phyloP scores from a whole-genome alignment of 2,113 vertebrate species.

The Thalassarche chlororhynchos region DNA sequence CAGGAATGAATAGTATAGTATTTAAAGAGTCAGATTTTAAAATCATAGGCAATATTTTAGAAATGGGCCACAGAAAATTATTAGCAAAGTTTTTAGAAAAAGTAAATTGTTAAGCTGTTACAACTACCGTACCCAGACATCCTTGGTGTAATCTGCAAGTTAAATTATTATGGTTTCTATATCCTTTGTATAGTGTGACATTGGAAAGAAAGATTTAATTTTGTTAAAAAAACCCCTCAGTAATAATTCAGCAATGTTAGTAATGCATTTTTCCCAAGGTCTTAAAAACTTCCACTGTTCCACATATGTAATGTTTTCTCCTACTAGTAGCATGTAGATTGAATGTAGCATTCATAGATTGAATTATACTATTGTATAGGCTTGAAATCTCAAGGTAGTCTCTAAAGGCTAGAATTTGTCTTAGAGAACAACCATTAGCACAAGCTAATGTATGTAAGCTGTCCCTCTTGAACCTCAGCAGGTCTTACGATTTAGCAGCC shows the following conservation, averaged over 20 bases:
- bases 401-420: not conserved
- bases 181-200: not conserved
- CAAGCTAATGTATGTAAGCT: not conserved
- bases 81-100: not conserved
- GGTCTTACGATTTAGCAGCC: not conserved
- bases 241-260: not conserved
- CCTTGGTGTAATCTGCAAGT: not conserved
- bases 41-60: not conserved
- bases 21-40: constrained; percentile 27
- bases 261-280: not conserved
- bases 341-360: not conserved
- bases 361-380: not conserved
- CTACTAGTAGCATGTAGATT: not conserved
- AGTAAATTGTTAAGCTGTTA: not conserved
- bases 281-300: not conserved
- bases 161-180: constrained; percentile 7
- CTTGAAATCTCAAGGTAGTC: not conserved
- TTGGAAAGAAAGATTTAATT: not conserved
- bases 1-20: not conserved
- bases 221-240: not conserved
- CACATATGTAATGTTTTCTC: not conserved
- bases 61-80: not conserved
- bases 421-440: not conserved
- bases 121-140: not conserved
- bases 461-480: not conserved